These are phyloP conservation scores for Tridacna gigas DNA, from an alignment of 2,888 invertebrate genomes.

Conservation along the genomic window DNA sequence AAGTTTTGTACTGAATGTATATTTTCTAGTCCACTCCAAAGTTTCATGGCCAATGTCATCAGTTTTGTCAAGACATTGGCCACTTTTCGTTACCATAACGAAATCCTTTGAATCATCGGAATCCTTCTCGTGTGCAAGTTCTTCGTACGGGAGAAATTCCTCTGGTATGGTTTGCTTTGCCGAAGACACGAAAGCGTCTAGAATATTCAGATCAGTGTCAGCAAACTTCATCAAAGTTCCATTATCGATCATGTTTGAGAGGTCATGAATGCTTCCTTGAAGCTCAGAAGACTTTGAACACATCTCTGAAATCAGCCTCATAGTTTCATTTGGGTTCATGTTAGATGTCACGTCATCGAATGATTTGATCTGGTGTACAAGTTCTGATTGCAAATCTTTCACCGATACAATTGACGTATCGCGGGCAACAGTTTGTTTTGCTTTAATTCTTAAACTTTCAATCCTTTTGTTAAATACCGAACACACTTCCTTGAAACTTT, in stretches of 20 bases:
- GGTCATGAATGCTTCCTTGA: slow-evolving; percentile 49
- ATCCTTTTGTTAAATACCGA: slow-evolving; percentile 40
- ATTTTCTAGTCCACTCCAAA: slow-evolving; percentile 33
- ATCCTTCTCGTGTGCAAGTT: slow-evolving; percentile 32
- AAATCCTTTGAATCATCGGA: slow-evolving; percentile 45
- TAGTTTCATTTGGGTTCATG: slow-evolving; percentile 45
- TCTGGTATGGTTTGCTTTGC: slow-evolving; percentile 40
- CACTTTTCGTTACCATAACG: slow-evolving; percentile 54
- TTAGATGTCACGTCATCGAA: slow-evolving; percentile 27
- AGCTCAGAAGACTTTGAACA: slow-evolving; percentile 51
- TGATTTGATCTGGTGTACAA: slow-evolving; percentile 40
- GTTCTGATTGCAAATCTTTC: slow-evolving; percentile 29
- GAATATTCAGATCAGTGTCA: slow-evolving; percentile 41
- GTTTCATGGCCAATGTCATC: slow-evolving; percentile 35
- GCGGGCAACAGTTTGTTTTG: slow-evolving; percentile 33
- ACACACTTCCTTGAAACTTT: slow-evolving; percentile 43
- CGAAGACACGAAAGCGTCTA: slow-evolving; percentile 51
- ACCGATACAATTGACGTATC: slow-evolving; percentile 36
- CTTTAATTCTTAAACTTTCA: slow-evolving; percentile 42
- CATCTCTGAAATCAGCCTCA: slow-evolving; percentile 41
- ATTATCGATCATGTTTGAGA: slow-evolving; percentile 43
- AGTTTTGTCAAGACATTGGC: slow-evolving; percentile 41
- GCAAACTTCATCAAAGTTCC: slow-evolving; percentile 46
- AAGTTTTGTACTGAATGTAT: slow-evolving; percentile 51
- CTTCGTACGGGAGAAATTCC: slow-evolving; percentile 39